Evolutionary conservation across 2,888 invertebrate species (phyloP).

Genomic region (Hirtodrosophila alboralis): DNA sequence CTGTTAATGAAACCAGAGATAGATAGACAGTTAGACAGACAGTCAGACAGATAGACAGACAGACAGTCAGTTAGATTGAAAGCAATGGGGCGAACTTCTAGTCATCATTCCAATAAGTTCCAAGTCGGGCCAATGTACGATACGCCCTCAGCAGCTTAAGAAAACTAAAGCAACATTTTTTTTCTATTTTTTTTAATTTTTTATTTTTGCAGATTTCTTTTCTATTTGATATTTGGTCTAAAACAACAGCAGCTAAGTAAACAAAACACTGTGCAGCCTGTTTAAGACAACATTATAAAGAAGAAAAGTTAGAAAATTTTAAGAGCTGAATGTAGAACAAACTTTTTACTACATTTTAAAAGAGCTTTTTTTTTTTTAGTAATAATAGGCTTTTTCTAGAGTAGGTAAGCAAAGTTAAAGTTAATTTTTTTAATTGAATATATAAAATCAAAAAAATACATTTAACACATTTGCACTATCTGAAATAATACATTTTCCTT

Average conservation of each 20-base stretch:
- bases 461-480: no score
- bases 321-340: no score
- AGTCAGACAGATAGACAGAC: no score
- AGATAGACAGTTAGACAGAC: conserved; percentile 16
- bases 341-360: no score
- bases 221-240: conserved; percentile 36
- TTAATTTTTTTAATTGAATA: no score
- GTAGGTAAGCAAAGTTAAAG: no score
- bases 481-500: no score
- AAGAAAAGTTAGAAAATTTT: neutral
- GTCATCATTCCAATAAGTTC: conserved; percentile 59
- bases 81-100: conserved; percentile 33
- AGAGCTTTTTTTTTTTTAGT: no score
- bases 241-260: conserved; percentile 51
- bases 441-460: no score
- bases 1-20: conserved; percentile 72
- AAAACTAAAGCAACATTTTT: conserved; percentile 42
- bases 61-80: conserved; percentile 11
- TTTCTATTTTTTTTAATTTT: no score
- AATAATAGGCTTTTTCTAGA: no score
- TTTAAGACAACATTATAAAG: no score
- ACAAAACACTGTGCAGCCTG: conserved; percentile 48
- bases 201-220: conserved; percentile 46
- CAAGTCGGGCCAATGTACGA: conserved; percentile 71
- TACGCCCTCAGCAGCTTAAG: conserved; percentile 65